These are phyloP conservation scores for Pangasius larnaudii DNA, from an alignment of 2,797 vertebrate genomes.

Conservation along the genomic window DNA sequence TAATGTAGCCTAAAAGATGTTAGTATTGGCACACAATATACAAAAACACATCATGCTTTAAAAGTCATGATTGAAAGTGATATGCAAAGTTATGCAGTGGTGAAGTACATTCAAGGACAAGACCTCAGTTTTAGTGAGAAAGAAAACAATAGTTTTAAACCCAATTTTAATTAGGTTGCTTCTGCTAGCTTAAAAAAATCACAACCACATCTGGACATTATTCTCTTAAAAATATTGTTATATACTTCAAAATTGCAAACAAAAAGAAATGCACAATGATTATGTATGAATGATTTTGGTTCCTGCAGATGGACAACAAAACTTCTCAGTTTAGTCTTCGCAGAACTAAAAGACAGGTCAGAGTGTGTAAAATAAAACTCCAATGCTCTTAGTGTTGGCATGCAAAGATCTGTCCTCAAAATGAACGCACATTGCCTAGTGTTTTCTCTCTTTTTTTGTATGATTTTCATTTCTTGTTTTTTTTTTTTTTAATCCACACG, in stretches of 20 bases:
- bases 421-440: constrained; percentile 74
- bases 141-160: constrained; percentile 51
- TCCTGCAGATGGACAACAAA: constrained; percentile 59
- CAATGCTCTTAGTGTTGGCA: constrained; percentile 76
- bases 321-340: constrained; percentile 56
- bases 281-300: constrained; percentile 63
- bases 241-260: constrained; percentile 33
- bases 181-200: constrained; percentile 37
- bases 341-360: constrained; percentile 65
- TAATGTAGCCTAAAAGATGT: constrained; percentile 61
- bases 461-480: constrained; percentile 61
- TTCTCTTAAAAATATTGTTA: constrained; percentile 31
- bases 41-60: constrained; percentile 68
- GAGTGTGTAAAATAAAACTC: constrained; percentile 71
- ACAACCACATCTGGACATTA: constrained; percentile 37
- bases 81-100: constrained; percentile 75
- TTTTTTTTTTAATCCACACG: constrained; percentile 71
- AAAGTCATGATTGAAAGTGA: constrained; percentile 71
- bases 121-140: constrained; percentile 63
- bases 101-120: constrained; percentile 78
- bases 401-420: constrained; percentile 78
- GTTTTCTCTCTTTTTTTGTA: constrained; percentile 55
- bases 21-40: constrained; percentile 72
- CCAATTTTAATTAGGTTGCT: constrained; percentile 52
- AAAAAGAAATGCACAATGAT: constrained; percentile 48